phyloP scores from a whole-genome alignment of 2,113 vertebrate species.

The Aegotheles bennettii region DNA sequence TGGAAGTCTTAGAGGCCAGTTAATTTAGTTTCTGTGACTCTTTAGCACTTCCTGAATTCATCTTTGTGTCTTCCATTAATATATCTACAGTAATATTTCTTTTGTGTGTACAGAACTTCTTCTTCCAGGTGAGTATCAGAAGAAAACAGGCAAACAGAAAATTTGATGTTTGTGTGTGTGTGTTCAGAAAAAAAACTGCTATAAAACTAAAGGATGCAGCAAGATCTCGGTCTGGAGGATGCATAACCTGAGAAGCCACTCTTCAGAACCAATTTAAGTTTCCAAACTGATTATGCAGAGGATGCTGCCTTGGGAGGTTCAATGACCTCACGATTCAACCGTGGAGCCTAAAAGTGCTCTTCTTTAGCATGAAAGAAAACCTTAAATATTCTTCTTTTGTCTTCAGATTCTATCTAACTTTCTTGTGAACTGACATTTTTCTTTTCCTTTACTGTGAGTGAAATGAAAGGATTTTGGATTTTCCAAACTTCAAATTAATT shows the following conservation, averaged over 20 bases:
- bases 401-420: not conserved
- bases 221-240: not conserved
- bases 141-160: not conserved
- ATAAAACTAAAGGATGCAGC: not conserved
- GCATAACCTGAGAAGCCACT: not conserved
- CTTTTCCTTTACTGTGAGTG: not conserved
- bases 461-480: not conserved
- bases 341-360: not conserved
- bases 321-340: not conserved
- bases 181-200: not conserved
- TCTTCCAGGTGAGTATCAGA: constrained; percentile 5
- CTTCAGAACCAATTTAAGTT: not conserved
- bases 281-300: not conserved
- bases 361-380: not conserved
- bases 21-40: not conserved
- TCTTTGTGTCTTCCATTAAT: not conserved
- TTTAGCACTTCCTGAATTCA: not conserved
- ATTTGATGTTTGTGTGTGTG: not conserved
- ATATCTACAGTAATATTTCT: not conserved
- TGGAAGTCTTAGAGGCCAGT: not conserved
- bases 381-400: not conserved
- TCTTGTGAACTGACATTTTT: not conserved
- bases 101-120: not conserved
- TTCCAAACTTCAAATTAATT: not conserved
- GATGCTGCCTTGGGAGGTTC: not conserved